Percentiles rank a stretch among this genome's conserved stretches.
These are phyloP conservation scores for Scolopax rusticola DNA, from an alignment of 2,797 vertebrate genomes.

Conservation along the genomic window DNA sequence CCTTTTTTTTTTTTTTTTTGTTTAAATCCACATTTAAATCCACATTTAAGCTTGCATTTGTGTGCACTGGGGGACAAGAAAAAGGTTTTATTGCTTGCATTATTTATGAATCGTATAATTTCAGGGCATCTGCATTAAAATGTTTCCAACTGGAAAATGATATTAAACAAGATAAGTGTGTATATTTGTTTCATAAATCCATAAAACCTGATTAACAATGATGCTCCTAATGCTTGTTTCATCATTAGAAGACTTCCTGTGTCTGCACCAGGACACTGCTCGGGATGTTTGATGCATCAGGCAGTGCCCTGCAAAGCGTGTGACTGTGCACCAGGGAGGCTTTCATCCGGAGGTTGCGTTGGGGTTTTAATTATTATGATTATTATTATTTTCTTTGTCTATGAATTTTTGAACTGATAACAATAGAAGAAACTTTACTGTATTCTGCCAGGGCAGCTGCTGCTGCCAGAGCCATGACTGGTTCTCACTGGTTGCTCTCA, in stretches of 20 bases:
- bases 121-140: slow-evolving; percentile 49
- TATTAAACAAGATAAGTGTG: slow-evolving; percentile 38
- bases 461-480: neutral
- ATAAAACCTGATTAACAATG: slow-evolving; percentile 40
- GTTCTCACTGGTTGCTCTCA: neutral
- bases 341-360: neutral
- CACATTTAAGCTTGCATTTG: neutral
- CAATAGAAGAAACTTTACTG: neutral
- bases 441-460: neutral
- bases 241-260: neutral
- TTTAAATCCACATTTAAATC: neutral
- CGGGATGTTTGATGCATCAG: neutral
- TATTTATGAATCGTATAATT: slow-evolving; percentile 67
- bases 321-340: neutral
- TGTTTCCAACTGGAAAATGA: slow-evolving; percentile 62
- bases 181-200: slow-evolving; percentile 38
- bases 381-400: neutral
- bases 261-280: neutral
- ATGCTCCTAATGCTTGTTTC: neutral
- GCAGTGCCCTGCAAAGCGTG: neutral
- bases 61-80: neutral
- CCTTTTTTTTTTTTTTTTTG: neutral
- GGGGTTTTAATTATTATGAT: neutral
- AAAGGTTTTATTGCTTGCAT: slow-evolving; percentile 64
- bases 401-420: neutral